Conservation (phyloP, 2,797 vertebrate genomes). For the Enteromius thamalakanensis region DNA sequence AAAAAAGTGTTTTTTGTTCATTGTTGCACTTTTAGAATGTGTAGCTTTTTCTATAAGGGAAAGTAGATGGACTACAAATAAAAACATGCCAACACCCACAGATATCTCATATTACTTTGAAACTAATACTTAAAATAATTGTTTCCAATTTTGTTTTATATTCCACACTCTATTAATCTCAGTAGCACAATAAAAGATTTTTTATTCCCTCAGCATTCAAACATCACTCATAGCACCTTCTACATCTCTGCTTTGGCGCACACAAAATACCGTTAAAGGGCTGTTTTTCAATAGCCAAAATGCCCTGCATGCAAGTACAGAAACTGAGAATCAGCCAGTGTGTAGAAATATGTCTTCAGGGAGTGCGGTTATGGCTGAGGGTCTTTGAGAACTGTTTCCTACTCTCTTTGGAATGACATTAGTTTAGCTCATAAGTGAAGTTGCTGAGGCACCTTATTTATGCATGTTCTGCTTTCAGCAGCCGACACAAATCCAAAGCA, state of each 20-base stretch:
- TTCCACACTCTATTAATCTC: constrained; percentile 5
- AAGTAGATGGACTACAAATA: neutral
- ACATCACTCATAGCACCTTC: neutral
- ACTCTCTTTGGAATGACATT: constrained; percentile 74
- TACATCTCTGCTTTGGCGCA: constrained; percentile 5
- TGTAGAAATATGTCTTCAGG: constrained; percentile 23
- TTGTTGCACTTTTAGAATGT: neutral
- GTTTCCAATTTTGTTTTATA: neutral
- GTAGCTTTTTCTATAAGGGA: neutral
- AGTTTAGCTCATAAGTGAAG: constrained; percentile 67
- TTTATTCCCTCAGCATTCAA: constrained; percentile 4
- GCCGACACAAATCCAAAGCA: constrained; percentile 68
- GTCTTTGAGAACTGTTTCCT: constrained; percentile 51
- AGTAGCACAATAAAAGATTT: neutral
- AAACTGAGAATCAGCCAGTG: constrained; percentile 6
- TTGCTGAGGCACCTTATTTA: constrained; percentile 57
- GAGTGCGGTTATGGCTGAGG: constrained; percentile 14
- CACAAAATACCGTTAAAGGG: neutral
- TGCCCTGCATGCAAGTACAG: constrained; percentile 18
- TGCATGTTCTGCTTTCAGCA: constrained; percentile 64
- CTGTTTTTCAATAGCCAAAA: constrained; percentile 26
- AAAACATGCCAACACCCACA: neutral
- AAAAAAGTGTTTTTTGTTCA: neutral
- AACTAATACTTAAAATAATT: neutral
- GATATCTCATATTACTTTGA: neutral